Evolutionary conservation across 2,888 invertebrate species (phyloP), one percentile per base, ranked within the genome.

Genomic region (Hypolimnas misippus): DNA sequence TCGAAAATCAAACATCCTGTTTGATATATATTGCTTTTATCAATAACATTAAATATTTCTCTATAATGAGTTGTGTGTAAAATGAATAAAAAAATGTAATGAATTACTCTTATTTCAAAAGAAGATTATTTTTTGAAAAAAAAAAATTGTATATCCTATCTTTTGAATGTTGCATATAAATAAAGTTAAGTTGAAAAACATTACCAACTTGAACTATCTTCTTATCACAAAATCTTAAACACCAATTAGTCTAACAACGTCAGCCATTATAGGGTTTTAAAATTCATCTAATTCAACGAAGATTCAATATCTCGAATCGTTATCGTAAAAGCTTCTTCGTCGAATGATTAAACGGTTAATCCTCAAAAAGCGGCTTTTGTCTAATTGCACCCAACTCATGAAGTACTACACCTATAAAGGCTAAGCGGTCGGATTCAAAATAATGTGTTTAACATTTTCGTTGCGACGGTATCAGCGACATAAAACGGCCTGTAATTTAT

Each of bases 401-500:
- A 87, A 86, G 82, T 84, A 89, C 86, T 86, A 88, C 85, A 85
- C 87, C 87, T 88, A 88, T 91, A 91, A 89, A 90, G 82, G 82
- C 84, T 89, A 89, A 90, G 89, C 89, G 89, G 87, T 87, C 77
- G 89, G 91, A 91, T 91, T 89, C 85, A 86, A 86, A 91, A 90
- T 92, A 92, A 91, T 89, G 89, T 87, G 87, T 87, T 89, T 89
- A 83, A 89, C 91, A 89, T 91, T 91, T 90, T 91, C 87, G 86
- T 82, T 83, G 83, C 83, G 84, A 79, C 85, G 86, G 87, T 92
- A 91, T 91, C 89, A 85, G 84, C 87, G 87, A 89, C 91, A 90
- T 90, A 91, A 92, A 92, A 89, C 87, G 91, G 87, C 84, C 84
- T 88, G 90, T 91, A 92, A 92, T 92, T 91, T 92, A 92, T 92